Evolutionary conservation across 2,797 vertebrate species (phyloP).

Genomic region (Sitta carolinensis): DNA sequence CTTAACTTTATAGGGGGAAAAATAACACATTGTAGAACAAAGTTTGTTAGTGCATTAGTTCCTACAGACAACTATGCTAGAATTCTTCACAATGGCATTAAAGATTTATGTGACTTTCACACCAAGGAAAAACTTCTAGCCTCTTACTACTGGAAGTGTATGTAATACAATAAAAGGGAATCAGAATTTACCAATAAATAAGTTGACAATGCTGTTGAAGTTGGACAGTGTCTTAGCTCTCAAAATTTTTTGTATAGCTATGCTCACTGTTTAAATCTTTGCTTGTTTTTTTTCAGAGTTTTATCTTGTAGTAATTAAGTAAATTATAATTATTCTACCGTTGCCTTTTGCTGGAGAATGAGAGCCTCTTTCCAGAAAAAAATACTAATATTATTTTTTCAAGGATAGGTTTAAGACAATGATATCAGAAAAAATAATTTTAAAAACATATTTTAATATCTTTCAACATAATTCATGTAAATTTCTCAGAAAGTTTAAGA

Average conservation of each 20-base stretch:
- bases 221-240: not conserved
- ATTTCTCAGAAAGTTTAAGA: not conserved
- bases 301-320: not conserved
- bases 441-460: not conserved
- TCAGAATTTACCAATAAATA: not conserved
- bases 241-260: not conserved
- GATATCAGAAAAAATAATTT: not conserved
- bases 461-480: not conserved
- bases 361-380: not conserved
- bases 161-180: not conserved
- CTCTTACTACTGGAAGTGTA: not conserved
- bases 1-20: not conserved
- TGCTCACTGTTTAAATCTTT: not conserved
- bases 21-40: not conserved
- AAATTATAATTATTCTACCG: not conserved
- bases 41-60: not conserved
- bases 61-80: not conserved
- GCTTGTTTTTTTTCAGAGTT: not conserved
- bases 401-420: not conserved
- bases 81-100: not conserved
- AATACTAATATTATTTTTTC: not conserved
- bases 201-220: not conserved
- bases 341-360: not conserved
- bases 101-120: not conserved
- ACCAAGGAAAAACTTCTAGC: not conserved